Conservation (phyloP, 1,140 invertebrate species). For the Coboldia fuscipes region DNA sequence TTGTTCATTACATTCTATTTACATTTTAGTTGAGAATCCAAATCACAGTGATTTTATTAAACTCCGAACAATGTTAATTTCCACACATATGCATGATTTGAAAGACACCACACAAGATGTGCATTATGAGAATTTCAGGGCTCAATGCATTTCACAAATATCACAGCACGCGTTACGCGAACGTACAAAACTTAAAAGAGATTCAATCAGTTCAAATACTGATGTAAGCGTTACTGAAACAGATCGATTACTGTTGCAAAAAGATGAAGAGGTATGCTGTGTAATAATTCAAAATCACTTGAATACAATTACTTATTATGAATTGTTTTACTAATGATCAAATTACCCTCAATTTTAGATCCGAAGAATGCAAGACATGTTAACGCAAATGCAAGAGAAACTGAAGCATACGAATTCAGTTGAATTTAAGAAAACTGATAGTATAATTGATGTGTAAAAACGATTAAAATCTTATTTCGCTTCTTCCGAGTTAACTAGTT, state of each 20-base stretch:
- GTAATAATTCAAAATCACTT: not conserved
- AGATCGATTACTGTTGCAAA: slow-evolving; percentile 66
- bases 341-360: slow-evolving; percentile 36
- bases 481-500: too few relatives aligned
- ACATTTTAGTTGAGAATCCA: slow-evolving; percentile 73
- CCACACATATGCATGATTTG: slow-evolving; percentile 86
- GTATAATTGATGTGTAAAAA: slow-evolving; percentile 54
- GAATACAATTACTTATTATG: not conserved
- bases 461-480: not conserved
- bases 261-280: slow-evolving; percentile 68
- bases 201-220: slow-evolving; percentile 52
- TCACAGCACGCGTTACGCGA: slow-evolving; percentile 62
- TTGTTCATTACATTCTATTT: not conserved
- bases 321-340: slow-evolving; percentile 2
- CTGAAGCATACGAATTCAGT: slow-evolving; percentile 50
- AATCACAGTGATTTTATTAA: slow-evolving; percentile 96
- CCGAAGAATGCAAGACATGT: slow-evolving; percentile 86
- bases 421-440: slow-evolving; percentile 50
- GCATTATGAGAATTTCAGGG: slow-evolving; percentile 90
- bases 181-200: slow-evolving; percentile 68
- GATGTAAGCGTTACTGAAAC: slow-evolving; percentile 65
- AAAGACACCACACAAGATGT: slow-evolving; percentile 89
- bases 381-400: slow-evolving; percentile 92
- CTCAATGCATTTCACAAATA: slow-evolving; percentile 74
- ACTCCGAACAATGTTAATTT: slow-evolving; percentile 88